Evolutionary conservation across 1,140 invertebrate genomes (phyloP), one percentile per base, ranked within the genome.

Genomic region (Lepidurus packardi): DNA sequence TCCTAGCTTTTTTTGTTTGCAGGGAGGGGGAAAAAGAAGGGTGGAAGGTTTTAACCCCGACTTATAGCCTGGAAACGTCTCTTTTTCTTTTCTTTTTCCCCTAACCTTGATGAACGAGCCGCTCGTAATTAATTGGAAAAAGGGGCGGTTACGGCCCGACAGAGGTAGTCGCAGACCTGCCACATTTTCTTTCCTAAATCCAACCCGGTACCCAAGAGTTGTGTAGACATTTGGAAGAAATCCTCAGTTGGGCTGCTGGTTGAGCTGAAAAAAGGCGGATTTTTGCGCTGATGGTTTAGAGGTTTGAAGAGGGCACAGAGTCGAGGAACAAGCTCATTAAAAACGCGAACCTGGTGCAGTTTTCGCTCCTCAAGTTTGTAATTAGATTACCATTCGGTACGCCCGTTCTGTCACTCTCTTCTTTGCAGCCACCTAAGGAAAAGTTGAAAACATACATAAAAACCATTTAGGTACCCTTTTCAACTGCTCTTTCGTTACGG

Each of bases 101-200:
- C 53, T 65, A 65, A 65, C 53, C 53, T 21, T 65, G 53, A 65
- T 16, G 53, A 65, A 65, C 53, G 53, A 34, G 53, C 53, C 53
- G 21, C 53, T 65, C 53, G 53, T 65, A 65, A 65, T 65, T 65
- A 65, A 65, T 65, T 65, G 53, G 53, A 65, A 65, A 65, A 65
- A 21, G 53, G 13, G 53, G 53, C 53, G 53, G 53, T 65, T 65
- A 65, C 53, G 53, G 53, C 6, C 53, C 53, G 53, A 7, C 53
- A 65, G 53, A 21, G 53, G 53, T 65, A 65, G 53, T 65, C 53
- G 53, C 53, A 65, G 21, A 65, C 53, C 53, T 65, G 53, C 53
- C 53, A 65, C 53, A 65, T 65, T 65, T 65, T 65, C 53, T 16
- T 16, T 65, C 53, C 13, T n/a, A 65, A 65, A 21, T 7, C 53